These are phyloP conservation scores for Hemitrygon akajei DNA, from an alignment of 2,797 vertebrate genomes.

Conservation along the genomic window DNA sequence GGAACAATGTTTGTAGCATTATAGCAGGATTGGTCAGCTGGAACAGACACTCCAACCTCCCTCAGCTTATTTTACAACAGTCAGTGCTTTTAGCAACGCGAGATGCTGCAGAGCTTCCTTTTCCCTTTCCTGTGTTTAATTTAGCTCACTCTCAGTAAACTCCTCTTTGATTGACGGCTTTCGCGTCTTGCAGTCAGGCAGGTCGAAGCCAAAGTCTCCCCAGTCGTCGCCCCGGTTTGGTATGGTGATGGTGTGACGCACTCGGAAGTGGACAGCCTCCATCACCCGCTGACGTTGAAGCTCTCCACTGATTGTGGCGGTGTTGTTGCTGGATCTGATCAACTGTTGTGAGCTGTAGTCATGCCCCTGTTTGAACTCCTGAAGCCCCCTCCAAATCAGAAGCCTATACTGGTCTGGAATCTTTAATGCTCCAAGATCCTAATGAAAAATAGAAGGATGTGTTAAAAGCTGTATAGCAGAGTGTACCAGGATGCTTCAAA, in stretches of 20 bases:
- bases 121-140: constrained; percentile 51
- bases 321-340: constrained; percentile 82
- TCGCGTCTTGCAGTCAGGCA: constrained; percentile 87
- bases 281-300: constrained; percentile 93
- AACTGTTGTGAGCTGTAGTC: constrained; percentile 80
- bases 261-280: constrained; percentile 95
- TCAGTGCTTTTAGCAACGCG: constrained; percentile 12
- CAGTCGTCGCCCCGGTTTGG: constrained; percentile 89
- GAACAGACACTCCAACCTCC: neutral
- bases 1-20: constrained; percentile 21
- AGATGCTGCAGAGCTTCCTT: neutral
- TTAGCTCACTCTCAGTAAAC: constrained; percentile 79
- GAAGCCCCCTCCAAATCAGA: constrained; percentile 88
- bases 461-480: neutral
- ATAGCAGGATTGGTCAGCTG: neutral
- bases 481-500: neutral
- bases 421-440: constrained; percentile 91
- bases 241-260: constrained; percentile 97
- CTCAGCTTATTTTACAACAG: constrained; percentile 26
- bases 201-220: constrained; percentile 95
- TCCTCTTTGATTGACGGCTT: constrained; percentile 94
- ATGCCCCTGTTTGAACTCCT: constrained; percentile 87
- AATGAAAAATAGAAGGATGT: constrained; percentile 22
- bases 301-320: constrained; percentile 79
- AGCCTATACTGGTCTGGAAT: constrained; percentile 89